Percentiles rank a stretch among this genome's conserved stretches.
Evolutionary conservation across 1,140 invertebrate species (phyloP).

Genomic region (Zaprionus kolodkinae): DNA sequence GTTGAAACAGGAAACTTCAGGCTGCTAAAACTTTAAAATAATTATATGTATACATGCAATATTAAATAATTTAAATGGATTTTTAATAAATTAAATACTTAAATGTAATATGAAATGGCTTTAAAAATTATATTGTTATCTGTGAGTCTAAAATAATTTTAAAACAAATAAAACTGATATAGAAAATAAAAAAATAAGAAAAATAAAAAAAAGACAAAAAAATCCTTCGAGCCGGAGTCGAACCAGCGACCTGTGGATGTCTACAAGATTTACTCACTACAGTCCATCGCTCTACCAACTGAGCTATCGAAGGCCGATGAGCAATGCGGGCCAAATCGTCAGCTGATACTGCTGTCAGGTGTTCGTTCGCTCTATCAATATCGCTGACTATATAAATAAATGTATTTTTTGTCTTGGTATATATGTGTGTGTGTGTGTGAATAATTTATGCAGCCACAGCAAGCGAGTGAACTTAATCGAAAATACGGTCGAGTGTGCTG

Average conservation of each 20-base stretch:
- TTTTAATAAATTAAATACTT: neutral
- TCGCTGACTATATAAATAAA: constrained; percentile 16
- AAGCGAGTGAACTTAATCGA: constrained; percentile 2
- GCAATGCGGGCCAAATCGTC: constrained; percentile 1
- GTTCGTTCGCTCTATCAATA: neutral
- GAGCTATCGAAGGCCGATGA: constrained; percentile 90
- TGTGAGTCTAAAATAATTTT: no score
- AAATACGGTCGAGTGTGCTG: neutral
- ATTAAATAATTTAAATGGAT: neutral
- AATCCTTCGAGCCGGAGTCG: constrained; percentile 88
- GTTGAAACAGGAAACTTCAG: no score
- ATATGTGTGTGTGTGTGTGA: neutral
- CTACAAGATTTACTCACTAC: constrained; percentile 85
- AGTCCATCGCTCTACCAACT: constrained; percentile 95
- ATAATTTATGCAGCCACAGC: constrained; percentile 27
- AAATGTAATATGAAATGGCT: neutral
- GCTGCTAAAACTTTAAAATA: no score
- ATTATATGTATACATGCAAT: neutral
- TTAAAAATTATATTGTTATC: neutral
- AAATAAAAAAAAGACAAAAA: constrained; percentile 11
- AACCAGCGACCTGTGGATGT: constrained; percentile 89
- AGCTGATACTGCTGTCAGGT: constrained; percentile 8
- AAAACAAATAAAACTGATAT: neutral
- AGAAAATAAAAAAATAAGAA: neutral
- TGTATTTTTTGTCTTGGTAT: neutral